phyloP scores from a whole-genome alignment of 1,140 invertebrate genomes.

The Medauroidea extradentata region DNA sequence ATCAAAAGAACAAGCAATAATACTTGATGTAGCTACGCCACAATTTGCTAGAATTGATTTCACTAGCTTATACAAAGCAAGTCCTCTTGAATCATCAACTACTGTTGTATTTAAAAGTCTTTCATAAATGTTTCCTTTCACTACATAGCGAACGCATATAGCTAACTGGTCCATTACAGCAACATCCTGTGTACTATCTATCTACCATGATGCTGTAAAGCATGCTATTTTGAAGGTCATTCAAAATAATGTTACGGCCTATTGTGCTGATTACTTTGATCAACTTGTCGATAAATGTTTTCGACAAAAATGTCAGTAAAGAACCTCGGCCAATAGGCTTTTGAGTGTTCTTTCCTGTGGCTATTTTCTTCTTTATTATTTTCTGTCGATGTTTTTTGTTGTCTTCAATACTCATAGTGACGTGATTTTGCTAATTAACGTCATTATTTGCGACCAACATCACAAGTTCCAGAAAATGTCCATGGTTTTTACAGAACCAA shows the following conservation, averaged over 20 bases:
- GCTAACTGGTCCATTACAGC: conserved; percentile 19
- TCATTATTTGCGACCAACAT: conserved; percentile 12
- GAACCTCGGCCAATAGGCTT: conserved; percentile 7
- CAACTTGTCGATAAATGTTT: conserved; percentile 10
- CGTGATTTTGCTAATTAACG: conserved; percentile 12
- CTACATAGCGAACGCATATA: conserved; percentile 16
- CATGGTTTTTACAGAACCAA: conserved; percentile 10
- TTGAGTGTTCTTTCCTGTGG: conserved; percentile 1
- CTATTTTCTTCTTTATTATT: background rate
- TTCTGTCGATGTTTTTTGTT: conserved; percentile 2
- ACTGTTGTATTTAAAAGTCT: conserved; percentile 8
- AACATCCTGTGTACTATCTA: conserved; percentile 17
- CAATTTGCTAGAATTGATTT: conserved; percentile 1
- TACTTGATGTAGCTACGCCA: conserved; percentile 6
- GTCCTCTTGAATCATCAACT: conserved; percentile 16
- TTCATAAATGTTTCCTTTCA: conserved; percentile 12
- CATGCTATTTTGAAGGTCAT: conserved; percentile 13
- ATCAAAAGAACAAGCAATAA: conserved; percentile 15
- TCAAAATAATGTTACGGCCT: conserved; percentile 12
- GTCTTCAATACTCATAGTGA: conserved; percentile 8
- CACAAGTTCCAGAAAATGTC: conserved; percentile 14
- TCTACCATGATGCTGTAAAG: conserved; percentile 18
- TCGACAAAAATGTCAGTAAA: conserved; percentile 15
- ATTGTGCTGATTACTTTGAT: conserved; percentile 10
- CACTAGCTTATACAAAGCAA: conserved; percentile 11